Base-by-base conservation (phyloP, 2,888 invertebrate species). In the Ochropleura plecta region DNA sequence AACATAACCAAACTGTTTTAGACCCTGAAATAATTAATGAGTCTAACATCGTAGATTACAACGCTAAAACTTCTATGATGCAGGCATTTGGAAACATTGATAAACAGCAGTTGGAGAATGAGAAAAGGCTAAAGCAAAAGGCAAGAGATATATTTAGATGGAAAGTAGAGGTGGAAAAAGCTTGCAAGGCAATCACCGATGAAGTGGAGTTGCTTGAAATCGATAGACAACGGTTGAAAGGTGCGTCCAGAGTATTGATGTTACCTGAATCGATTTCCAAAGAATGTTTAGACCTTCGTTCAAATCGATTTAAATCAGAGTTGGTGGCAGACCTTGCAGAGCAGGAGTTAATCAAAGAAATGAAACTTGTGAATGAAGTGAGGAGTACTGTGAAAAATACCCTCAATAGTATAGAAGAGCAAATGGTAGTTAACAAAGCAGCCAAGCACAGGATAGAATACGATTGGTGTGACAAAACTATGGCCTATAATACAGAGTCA, bases 401-500 rank as follows among this genome's bases (percentile, higher is more conserved):
- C 0, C 92, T 98, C 8, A 95, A 97, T 55, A 97, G 97, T 88
- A 97, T 98, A 48, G 97, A 98, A 83, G 96, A 97, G 55, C 98
- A 98, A 93, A 95, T 98, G 90, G 90, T 97, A 48, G 97, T 98
- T 86, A 98, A 98, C 89, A 98, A 98, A 89, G 97, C 98, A 20
- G 98, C 98, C 0, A 99, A 99, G 91, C 97, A 98, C 84, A 97
- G 98, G 62, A 96, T 99, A 76, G 99, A 99, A 94, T 98, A 97
- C 89, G 99, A 99, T 92, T 99, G 99, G 98, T 98, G 98, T 88
- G 98, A 99, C 90, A 99, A 99, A 95, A 97, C 97, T 76, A 97
- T 98, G 90, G 97, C 98, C 0, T 98, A 98, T 88, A 97, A 98
- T 84, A 97, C 98, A 6, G 99, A 99, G 88, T 94, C 98, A 0